phyloP scores from a whole-genome alignment of 2,113 vertebrate species.

The Triplophysa rosa region DNA sequence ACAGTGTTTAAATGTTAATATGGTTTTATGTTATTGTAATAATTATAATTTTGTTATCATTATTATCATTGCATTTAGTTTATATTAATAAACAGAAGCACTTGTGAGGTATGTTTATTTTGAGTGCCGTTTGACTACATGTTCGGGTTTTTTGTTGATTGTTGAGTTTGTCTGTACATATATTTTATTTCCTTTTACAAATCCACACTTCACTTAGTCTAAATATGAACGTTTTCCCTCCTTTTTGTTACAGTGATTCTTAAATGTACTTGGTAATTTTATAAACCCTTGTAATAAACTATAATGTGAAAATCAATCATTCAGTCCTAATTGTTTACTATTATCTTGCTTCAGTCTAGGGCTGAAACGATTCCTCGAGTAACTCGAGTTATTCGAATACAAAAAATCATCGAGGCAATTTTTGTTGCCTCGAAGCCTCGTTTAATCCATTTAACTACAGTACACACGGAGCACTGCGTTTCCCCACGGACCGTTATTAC shows the following conservation, averaged over 20 bases:
- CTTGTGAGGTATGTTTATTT: conserved; percentile 84
- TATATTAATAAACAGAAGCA: conserved; percentile 90
- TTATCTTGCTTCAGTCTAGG: neutral
- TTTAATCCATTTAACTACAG: no score
- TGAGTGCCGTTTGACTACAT: conserved; percentile 83
- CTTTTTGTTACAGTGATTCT: conserved; percentile 79
- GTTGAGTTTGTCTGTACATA: conserved; percentile 86
- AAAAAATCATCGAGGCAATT: no score
- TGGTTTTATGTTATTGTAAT: conserved; percentile 84
- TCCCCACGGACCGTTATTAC: no score
- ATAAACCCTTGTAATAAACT: conserved; percentile 86
- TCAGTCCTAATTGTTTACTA: neutral
- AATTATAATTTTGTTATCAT: conserved; percentile 78
- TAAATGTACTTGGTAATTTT: conserved; percentile 83
- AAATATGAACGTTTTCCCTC: conserved; percentile 83
- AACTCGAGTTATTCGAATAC: no score
- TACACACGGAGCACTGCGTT: no score
- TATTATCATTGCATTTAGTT: conserved; percentile 89
- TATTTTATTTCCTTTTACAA: conserved; percentile 80
- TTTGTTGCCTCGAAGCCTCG: no score
- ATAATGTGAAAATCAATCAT: conserved; percentile 68
- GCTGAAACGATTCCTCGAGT: no score
- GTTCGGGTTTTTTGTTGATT: conserved; percentile 69
- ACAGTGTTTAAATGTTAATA: conserved; percentile 94
- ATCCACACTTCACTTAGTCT: conserved; percentile 73